A percentile compares a stretch with the other conserved stretches of the same genome.
phyloP scores from a whole-genome alignment of 2,797 vertebrate genomes.

The Cynopterus sphinx region DNA sequence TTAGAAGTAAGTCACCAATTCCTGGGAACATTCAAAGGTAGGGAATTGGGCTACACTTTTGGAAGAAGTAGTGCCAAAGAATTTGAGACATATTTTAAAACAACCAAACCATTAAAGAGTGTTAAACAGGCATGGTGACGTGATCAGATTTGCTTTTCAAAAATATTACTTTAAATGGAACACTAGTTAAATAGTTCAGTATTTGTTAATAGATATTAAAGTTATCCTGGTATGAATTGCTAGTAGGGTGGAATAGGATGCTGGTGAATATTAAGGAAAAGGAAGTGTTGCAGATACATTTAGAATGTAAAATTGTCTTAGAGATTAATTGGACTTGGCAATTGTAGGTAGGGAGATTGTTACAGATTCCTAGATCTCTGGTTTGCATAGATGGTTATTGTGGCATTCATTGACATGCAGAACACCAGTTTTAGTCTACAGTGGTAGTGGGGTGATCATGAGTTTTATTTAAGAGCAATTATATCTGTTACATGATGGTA shows the following conservation, averaged over 20 bases:
- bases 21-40: not conserved
- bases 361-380: not conserved
- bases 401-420: not conserved
- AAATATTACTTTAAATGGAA: not conserved
- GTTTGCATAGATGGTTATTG: not conserved
- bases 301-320: not conserved
- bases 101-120: not conserved
- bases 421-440: not conserved
- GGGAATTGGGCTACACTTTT: not conserved
- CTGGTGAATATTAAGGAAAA: not conserved
- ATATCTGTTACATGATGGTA: not conserved
- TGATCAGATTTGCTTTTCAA: not conserved
- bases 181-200: not conserved
- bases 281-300: not conserved
- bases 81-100: not conserved
- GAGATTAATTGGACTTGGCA: not conserved
- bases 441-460: not conserved
- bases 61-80: not conserved
- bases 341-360: not conserved
- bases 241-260: not conserved
- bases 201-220: not conserved
- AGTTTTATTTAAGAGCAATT: constrained; percentile 32
- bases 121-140: not conserved
- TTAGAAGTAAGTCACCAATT: not conserved
- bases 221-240: not conserved